Base-by-base conservation (phyloP, 1,140 invertebrate species). In the Phymorhynchus buccinoides region DNA sequence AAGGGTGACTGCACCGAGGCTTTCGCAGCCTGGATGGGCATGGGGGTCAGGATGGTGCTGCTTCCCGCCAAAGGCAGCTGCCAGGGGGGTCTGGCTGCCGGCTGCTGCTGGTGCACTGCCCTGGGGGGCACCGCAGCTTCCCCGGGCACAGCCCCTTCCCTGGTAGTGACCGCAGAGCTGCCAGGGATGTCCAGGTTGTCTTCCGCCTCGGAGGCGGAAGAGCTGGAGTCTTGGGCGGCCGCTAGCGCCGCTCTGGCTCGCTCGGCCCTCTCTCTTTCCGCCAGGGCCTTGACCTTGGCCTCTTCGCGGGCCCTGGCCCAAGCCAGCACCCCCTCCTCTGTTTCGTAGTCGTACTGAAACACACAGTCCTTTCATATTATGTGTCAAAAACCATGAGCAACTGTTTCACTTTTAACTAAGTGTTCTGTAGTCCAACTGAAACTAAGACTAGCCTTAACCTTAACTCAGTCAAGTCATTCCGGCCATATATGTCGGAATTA, bases 311-410 rank as follows among this genome's bases (percentile, higher is more conserved):
- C 90, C 75, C 87, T 84, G 66, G 89, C 88, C 88, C 89, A 91
- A 77, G 84, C 86, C 41, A 91, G 68, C 0, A 91, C 90, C 62
- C 87, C 90, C 80, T 91, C 88, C 78, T 91, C 90, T 62, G 88
- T 89, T n/a, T 89, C 88, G 88, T 90, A 91, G 44, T 86, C 80
- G 73, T 91, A 91, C 90, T 91, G 85, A 42, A 88, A 86, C n/a
- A n/a, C n/a, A n/a, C n/a, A n/a, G n/a, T n/a, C n/a, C n/a, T n/a
- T n/a, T n/a, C n/a, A n/a, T n/a, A n/a, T n/a, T n/a, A n/a, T n/a
- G n/a, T n/a, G n/a, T n/a, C n/a, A n/a, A n/a, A n/a, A n/a, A n/a
- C n/a, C n/a, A n/a, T n/a, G n/a, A n/a, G n/a, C n/a, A n/a, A n/a
- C n/a, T n/a, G n/a, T n/a, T n/a, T n/a, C n/a, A n/a, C n/a, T n/a